Conservation (phyloP, 2,113 vertebrate genomes). For the Reinhardtius hippoglossoides region DNA sequence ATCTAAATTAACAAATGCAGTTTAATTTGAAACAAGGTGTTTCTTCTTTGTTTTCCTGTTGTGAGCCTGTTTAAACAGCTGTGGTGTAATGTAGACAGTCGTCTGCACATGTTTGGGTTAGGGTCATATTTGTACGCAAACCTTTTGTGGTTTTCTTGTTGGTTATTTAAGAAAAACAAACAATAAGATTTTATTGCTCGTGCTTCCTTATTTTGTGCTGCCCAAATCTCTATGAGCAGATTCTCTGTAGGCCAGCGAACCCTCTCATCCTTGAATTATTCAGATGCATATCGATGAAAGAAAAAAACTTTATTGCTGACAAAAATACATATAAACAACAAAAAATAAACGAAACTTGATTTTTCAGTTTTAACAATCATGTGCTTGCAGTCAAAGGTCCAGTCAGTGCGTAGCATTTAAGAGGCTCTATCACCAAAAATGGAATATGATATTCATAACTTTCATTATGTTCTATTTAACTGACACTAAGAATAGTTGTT, state of each 20-base stretch:
- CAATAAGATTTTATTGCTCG: no score
- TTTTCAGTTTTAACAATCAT: background rate
- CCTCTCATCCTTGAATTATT: no score
- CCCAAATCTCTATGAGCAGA: no score
- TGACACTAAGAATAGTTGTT: no score
- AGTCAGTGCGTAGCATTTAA: background rate
- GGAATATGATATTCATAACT: no score
- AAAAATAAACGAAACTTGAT: background rate
- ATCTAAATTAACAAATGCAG: slow-evolving; percentile 11
- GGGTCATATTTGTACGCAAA: background rate
- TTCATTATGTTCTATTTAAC: no score
- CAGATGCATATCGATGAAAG: no score
- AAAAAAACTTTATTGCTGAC: no score
- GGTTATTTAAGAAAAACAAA: no score
- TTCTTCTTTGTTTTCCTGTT: background rate
- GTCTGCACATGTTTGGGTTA: background rate
- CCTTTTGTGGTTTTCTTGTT: background rate
- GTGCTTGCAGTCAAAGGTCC: background rate
- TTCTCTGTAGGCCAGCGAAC: no score
- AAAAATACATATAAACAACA: background rate
- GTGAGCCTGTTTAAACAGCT: background rate
- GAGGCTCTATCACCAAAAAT: background rate
- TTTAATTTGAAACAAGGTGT: slow-evolving; percentile 27
- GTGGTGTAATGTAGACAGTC: background rate
- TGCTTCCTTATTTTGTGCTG: no score